phyloP scores from a whole-genome alignment of 2,797 vertebrate genomes.

The Gambelia wislizenii region DNA sequence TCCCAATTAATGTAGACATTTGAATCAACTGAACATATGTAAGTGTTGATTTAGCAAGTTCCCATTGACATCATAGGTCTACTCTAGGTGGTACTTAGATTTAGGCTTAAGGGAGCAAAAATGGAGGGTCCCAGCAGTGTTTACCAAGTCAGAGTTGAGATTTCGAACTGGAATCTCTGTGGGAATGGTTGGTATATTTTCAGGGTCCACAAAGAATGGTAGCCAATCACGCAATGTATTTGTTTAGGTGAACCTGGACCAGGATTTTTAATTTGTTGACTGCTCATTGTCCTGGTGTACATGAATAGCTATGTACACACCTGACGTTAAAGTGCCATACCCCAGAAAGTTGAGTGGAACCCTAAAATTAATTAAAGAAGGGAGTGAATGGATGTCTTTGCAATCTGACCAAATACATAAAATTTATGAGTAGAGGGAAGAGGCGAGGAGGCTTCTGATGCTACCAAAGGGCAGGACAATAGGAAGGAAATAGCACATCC shows the following conservation, averaged over 20 bases:
- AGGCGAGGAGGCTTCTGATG: neutral
- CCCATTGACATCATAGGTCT: too few relatives aligned
- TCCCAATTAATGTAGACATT: too few relatives aligned
- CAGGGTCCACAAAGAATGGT: neutral
- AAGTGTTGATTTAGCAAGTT: too few relatives aligned
- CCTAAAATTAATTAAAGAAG: neutral
- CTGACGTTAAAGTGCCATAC: neutral
- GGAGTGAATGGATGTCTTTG: neutral
- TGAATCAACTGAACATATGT: too few relatives aligned
- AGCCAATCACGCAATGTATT: neutral
- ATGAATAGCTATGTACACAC: neutral
- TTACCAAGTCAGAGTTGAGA: neutral
- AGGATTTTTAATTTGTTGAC: neutral
- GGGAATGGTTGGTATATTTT: neutral
- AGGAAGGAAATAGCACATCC: neutral
- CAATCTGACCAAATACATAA: neutral
- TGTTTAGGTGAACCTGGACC: neutral
- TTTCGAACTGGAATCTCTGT: neutral
- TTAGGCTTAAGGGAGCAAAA: neutral
- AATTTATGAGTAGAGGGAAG: neutral
- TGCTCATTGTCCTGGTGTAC: neutral
- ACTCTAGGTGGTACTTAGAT: too few relatives aligned
- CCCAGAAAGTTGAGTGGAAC: neutral
- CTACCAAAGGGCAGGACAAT: neutral
- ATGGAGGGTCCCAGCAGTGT: neutral